Percentiles rank a stretch among this genome's conserved stretches.
These are phyloP conservation scores for Hypotaenidia okinawae DNA, from an alignment of 2,797 vertebrate species.

Conservation along the genomic window DNA sequence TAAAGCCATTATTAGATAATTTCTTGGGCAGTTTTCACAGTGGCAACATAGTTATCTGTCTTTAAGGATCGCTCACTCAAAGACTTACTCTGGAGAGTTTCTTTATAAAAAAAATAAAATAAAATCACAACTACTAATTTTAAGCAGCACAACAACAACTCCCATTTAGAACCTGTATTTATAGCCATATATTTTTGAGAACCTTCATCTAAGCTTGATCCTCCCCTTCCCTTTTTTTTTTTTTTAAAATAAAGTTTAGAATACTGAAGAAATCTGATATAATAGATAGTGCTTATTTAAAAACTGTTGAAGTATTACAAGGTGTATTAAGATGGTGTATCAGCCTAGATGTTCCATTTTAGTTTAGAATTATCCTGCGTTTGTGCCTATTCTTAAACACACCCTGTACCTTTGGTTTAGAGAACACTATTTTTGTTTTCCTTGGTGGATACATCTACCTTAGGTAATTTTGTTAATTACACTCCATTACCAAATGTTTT, in stretches of 20 bases:
- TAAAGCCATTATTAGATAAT: not conserved
- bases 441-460: not conserved
- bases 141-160: not conserved
- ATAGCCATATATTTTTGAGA: not conserved
- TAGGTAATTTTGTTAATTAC: not conserved
- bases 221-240: accelerated
- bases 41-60: not conserved
- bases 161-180: not conserved
- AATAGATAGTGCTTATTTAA: not conserved
- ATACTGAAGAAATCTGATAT: not conserved
- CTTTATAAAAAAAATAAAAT: not conserved
- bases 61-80: not conserved
- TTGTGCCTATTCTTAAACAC: not conserved
- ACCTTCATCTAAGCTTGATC: not conserved
- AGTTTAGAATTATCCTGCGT: not conserved
- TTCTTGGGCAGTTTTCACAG: not conserved
- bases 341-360: not conserved
- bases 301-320: not conserved
- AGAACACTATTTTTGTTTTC: not conserved
- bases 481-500: not conserved
- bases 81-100: not conserved
- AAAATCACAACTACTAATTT: not conserved
- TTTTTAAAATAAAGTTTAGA: not conserved
- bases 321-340: not conserved
- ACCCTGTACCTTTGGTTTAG: not conserved